Evolutionary conservation across 2,888 invertebrate genomes (phyloP), one percentile per base, ranked within the genome.

Genomic region (Scaptomyza caliginosa): DNA sequence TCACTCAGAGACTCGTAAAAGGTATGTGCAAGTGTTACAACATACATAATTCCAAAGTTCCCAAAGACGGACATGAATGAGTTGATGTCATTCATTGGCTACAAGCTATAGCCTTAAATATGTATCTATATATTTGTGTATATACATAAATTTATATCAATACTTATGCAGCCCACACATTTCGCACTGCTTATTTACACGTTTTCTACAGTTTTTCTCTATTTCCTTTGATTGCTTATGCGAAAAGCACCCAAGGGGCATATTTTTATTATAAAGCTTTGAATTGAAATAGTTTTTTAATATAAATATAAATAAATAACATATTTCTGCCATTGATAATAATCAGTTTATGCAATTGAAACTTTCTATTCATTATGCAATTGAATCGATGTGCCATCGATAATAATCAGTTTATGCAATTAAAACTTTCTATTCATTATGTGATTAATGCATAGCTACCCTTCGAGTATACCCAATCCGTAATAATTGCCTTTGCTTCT

Each of bases 1-100:
- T 46, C 45, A 58, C 36, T 42, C 36, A 43, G 28, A 34, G 46
- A 48, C 48, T 59, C 43, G 42, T 42, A 38, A 55, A 63, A 40
- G 24, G 38, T 32, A 24, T 21, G 34, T 19, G 51, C 57, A 58
- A 67, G 48, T 51, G 42, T 54, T 42, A 16, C 19, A 45, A 49
- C 58, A 51, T 32, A 54, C 39, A 67, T 43, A 43, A 57, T 50
- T 43, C 50, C 26, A 36, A 13, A 11, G 21, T 32, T 23, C 16
- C 38, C 11, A 26, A 26, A 10, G 16, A n/a, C 11, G 19, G 32
- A 32, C 21, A 16, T 48, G 52, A 34, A 21, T 36, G 43, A 54
- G 50, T 58, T 52, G 13, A 55, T 46, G 19, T 16, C 34, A 34
- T 51, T 21, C 7, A 5, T 34, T 34, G 32, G 3, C 13, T 32